phyloP scores from a whole-genome alignment of 2,113 vertebrate genomes.

The Grammomys dolichurus region DNA sequence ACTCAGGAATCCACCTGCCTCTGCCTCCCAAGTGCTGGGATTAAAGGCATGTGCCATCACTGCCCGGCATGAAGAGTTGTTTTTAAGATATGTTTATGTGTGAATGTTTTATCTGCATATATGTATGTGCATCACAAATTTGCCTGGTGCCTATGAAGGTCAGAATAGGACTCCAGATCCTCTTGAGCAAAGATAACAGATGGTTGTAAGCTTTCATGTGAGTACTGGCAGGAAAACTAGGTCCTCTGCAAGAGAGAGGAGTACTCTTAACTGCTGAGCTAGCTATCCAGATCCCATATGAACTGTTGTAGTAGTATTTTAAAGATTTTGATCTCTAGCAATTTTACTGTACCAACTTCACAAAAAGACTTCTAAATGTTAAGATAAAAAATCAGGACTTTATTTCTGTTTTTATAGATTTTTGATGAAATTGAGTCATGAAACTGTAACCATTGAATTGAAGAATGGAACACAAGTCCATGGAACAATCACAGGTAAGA shows the following conservation, averaged over 20 bases:
- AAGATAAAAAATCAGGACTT: neutral
- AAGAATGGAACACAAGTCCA: constrained; percentile 99
- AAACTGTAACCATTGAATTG: constrained; percentile 98
- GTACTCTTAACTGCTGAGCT: neutral
- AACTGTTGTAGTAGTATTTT: neutral
- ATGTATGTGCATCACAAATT: neutral
- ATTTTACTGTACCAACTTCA: neutral
- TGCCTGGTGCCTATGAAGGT: neutral
- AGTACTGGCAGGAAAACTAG: neutral
- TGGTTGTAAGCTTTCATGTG: neutral
- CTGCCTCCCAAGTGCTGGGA: no score
- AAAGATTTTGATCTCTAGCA: neutral
- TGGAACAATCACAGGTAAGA: constrained; percentile 97
- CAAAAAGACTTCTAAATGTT: constrained; percentile 34
- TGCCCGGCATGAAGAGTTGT: neutral
- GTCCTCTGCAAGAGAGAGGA: neutral
- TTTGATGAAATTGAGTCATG: constrained; percentile 99
- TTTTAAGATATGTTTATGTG: neutral
- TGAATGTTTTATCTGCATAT: neutral
- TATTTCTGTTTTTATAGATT: constrained; percentile 88
- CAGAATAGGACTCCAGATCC: neutral
- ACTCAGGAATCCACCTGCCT: no score
- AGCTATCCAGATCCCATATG: no score
- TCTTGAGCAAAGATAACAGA: neutral
- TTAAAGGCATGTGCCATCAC: no score